A percentile compares a stretch with the other conserved stretches of the same genome.
Conservation (phyloP, 1,140 invertebrate species). For the Eulimnadia texana region DNA sequence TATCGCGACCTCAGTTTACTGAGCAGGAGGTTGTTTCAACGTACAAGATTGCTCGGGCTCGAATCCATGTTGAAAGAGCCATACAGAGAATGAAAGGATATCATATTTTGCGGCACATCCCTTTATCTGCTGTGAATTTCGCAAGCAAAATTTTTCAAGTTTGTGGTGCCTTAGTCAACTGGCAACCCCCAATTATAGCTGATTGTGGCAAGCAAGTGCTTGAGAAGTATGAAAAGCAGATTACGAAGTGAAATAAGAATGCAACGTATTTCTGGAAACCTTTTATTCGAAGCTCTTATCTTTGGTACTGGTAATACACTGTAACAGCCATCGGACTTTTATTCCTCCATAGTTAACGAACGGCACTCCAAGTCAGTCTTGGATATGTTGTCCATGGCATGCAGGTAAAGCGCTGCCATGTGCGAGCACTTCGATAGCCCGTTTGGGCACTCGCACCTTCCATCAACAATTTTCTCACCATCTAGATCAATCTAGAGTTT, state of each 20-base stretch:
- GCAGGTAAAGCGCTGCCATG: not conserved
- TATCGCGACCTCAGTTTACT: constrained; percentile 1
- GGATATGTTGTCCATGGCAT: not conserved
- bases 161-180: not conserved
- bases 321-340: too few species aligned
- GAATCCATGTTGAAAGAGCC: constrained; percentile 2
- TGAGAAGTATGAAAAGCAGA: not conserved
- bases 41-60: not conserved
- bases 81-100: not conserved
- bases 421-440: not conserved
- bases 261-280: too few species aligned
- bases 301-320: too few species aligned
- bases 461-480: not conserved
- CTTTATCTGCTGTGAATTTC: not conserved
- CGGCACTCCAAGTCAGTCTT: not conserved
- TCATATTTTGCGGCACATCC: not conserved
- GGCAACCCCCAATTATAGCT: not conserved
- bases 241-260: too few species aligned
- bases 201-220: not conserved
- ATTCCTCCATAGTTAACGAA: too few species aligned
- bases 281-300: too few species aligned
- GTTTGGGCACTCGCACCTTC: not conserved
- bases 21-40: not conserved
- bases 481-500: too few species aligned
- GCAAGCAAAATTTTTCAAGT: not conserved